phyloP scores from a whole-genome alignment of 2,113 vertebrate genomes.

The Lamprologus sp. region DNA sequence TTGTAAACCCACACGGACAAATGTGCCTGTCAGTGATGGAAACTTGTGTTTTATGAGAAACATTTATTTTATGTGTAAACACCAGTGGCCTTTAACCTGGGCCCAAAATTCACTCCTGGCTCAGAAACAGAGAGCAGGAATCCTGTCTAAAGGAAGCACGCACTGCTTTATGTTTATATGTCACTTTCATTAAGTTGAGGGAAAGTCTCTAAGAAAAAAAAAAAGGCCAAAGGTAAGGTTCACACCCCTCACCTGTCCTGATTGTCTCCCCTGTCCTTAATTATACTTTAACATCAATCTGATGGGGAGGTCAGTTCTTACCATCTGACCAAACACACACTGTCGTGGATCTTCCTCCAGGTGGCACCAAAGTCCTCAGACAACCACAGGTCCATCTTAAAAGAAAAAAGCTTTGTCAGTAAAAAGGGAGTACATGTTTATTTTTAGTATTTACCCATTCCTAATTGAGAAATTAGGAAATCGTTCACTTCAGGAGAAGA shows the following conservation, averaged over 20 bases:
- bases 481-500: background rate
- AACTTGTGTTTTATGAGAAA: background rate
- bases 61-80: background rate
- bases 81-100: background rate
- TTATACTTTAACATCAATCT: background rate
- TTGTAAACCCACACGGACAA: background rate
- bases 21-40: background rate
- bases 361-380: constrained; percentile 84
- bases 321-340: constrained; percentile 89
- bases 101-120: background rate
- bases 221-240: background rate
- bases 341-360: constrained; percentile 84
- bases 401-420: background rate
- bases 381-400: constrained; percentile 74
- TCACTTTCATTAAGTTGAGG: background rate
- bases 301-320: constrained; percentile 53
- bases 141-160: background rate
- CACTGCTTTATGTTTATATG: background rate
- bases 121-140: background rate
- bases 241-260: background rate
- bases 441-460: background rate
- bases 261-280: background rate
- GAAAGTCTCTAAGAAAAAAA: background rate
- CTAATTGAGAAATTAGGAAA: background rate
- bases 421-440: background rate